Base-by-base conservation (phyloP, 2,888 invertebrate species). In the Acrocyrtus sp. region DNA sequence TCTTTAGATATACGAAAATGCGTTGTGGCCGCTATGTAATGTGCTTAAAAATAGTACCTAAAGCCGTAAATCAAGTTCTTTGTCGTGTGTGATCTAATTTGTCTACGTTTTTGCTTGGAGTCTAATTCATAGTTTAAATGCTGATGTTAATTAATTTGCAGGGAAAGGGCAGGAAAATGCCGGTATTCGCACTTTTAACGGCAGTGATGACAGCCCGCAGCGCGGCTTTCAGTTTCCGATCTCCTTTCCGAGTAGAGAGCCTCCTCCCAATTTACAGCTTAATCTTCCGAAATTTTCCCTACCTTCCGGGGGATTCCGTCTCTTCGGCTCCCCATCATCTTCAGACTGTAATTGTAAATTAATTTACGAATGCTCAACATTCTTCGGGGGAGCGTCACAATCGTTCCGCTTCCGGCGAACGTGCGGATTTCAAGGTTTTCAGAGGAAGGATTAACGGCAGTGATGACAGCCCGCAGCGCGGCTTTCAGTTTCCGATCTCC, bases 371-470 rank as follows among this genome's bases (percentile, higher is more conserved):
- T 75, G 75, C 43, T 48, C 56, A 39, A 39, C 29, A 15, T 48
- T 56, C 22, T n/a, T 10, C 26, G 41, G 58, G 29, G 53, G 53
- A 22, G 47, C 45, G 43, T 21, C 45, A 17, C 48, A 61, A 27
- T 15, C 27, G 19, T 66, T 66, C 22, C 45, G 66, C 24, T 26
- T 68, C 12, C 56, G 72, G 24, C 43, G 63, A 41, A 73, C 73
- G 39, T 76, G 76, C 41, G 76, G 76, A 47, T 76, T 73, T 56
- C 73, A 76, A 39, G 76, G 76, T 17, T 72, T 76, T 27, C 61
- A 62, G 41, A 47, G 76, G 24, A 73, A 76, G 72, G 72, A n/a
- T n/a, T n/a, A n/a, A n/a, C n/a, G n/a, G n/a, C n/a, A n/a, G n/a
- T n/a, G n/a, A n/a, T n/a, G n/a, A n/a, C n/a, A n/a, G n/a, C n/a